Evolutionary conservation across 1,140 invertebrate genomes (phyloP).

Genomic region (Drosophila melanica): DNA sequence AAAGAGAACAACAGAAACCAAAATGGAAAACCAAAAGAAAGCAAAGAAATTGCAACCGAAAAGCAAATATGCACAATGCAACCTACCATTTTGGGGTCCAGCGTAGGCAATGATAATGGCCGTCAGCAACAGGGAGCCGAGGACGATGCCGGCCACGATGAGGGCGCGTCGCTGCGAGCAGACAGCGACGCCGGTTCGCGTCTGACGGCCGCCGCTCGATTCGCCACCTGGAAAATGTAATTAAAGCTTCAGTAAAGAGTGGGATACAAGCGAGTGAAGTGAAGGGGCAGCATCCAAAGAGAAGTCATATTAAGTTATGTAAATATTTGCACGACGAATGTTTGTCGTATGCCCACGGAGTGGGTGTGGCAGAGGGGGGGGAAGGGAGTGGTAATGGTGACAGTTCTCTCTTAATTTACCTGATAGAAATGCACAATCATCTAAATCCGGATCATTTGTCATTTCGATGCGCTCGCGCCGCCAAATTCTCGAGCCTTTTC

Average conservation of each 20-base stretch:
- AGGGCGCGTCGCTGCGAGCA: slow-evolving; percentile 94
- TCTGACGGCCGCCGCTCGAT: slow-evolving; percentile 90
- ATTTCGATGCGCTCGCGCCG: slow-evolving; percentile 84
- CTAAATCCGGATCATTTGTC: slow-evolving; percentile 92
- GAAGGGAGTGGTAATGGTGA: not conserved
- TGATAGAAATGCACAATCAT: slow-evolving; percentile 96
- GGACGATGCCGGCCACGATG: slow-evolving; percentile 90
- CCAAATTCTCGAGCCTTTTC: slow-evolving; percentile 84
- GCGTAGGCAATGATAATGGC: slow-evolving; percentile 95
- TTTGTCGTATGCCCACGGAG: slow-evolving; percentile 23
- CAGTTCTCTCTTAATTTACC: slow-evolving; percentile 85
- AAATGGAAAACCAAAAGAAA: slow-evolving; percentile 43
- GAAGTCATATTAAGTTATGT: slow-evolving; percentile 47
- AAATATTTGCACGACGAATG: slow-evolving; percentile 35
- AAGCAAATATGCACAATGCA: slow-evolving; percentile 62
- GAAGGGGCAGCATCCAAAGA: not conserved
- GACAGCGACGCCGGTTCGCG: slow-evolving; percentile 90
- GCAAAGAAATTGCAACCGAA: slow-evolving; percentile 46
- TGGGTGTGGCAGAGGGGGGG: not conserved
- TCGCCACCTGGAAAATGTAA: slow-evolving; percentile 85
- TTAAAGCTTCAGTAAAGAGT: slow-evolving; percentile 45
- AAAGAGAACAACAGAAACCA: slow-evolving; percentile 41
- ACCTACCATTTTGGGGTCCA: slow-evolving; percentile 87
- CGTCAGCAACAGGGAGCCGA: slow-evolving; percentile 91
- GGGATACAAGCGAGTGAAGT: not conserved